Evolutionary conservation across 2,797 vertebrate genomes (phyloP).

Genomic region (Bradypodion ventrale): DNA sequence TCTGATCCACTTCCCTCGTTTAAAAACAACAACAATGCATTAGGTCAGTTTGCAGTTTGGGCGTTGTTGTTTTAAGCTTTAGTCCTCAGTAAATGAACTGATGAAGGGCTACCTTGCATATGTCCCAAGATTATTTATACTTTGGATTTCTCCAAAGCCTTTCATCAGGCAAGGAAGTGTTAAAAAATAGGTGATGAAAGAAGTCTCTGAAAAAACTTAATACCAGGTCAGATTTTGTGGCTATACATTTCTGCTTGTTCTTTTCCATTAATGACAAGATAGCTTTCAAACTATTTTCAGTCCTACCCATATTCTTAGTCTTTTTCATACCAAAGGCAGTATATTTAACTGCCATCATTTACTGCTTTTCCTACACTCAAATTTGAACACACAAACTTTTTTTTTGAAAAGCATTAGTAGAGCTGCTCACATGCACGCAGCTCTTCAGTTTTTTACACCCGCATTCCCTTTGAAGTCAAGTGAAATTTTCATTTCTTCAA

Average conservation of each 20-base stretch:
- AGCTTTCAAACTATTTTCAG: conserved; percentile 27
- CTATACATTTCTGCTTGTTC: too few relatives aligned
- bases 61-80: background rate
- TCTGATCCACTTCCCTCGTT: background rate
- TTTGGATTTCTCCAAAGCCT: background rate
- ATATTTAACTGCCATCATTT: background rate
- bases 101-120: background rate
- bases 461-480: conserved; percentile 61
- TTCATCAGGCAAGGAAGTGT: background rate
- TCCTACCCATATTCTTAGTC: background rate
- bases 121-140: background rate
- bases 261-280: too few relatives aligned
- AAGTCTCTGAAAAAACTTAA: background rate
- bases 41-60: background rate
- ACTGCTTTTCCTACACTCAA: conserved; percentile 33
- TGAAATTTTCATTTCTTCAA: conserved; percentile 52
- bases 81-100: background rate
- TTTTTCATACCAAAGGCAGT: background rate
- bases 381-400: conserved; percentile 54
- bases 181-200: background rate
- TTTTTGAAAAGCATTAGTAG: conserved; percentile 57
- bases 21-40: background rate
- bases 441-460: conserved; percentile 53
- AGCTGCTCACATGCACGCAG: conserved; percentile 46
- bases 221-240: background rate